Evolutionary conservation across 1,140 invertebrate species (phyloP).

Genomic region (Philotrypesis tridentata): DNA sequence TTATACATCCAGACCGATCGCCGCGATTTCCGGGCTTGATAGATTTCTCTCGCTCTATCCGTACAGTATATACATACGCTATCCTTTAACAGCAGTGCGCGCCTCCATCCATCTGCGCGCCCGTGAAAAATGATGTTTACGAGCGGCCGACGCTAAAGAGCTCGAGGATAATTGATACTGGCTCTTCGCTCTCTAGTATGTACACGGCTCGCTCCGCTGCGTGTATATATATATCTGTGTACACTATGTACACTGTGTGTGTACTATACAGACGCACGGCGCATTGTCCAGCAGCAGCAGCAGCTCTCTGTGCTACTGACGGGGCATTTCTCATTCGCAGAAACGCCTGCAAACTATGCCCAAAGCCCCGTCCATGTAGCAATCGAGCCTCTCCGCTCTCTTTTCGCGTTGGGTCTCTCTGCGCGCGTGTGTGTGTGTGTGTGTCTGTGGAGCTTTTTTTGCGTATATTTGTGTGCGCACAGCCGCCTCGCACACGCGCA

Average conservation of each 20-base stretch:
- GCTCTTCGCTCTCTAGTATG: neutral
- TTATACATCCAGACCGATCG: neutral
- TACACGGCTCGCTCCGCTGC: too few species aligned
- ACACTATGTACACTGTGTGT: neutral
- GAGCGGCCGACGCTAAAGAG: neutral
- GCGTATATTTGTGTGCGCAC: too few species aligned
- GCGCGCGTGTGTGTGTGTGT: too few species aligned
- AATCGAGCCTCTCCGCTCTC: too few species aligned
- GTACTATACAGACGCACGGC: neutral
- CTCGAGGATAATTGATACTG: slow-evolving; percentile 14
- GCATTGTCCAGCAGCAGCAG: too few species aligned
- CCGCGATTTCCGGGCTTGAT: neutral
- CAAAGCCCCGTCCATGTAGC: neutral
- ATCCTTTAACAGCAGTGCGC: too few species aligned
- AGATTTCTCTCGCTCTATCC: neutral
- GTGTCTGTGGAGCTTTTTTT: too few species aligned
- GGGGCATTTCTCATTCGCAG: slow-evolving; percentile 2
- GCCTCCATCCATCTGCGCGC: neutral
- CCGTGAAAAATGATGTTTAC: slow-evolving; percentile 24
- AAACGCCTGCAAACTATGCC: neutral
- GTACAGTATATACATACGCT: too few species aligned
- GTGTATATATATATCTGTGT: neutral
- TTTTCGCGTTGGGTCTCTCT: too few species aligned
- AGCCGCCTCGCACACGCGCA: too few species aligned
- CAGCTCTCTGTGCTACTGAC: neutral